Conservation (phyloP, 2,113 vertebrate species). For the Silurus asotus region DNA sequence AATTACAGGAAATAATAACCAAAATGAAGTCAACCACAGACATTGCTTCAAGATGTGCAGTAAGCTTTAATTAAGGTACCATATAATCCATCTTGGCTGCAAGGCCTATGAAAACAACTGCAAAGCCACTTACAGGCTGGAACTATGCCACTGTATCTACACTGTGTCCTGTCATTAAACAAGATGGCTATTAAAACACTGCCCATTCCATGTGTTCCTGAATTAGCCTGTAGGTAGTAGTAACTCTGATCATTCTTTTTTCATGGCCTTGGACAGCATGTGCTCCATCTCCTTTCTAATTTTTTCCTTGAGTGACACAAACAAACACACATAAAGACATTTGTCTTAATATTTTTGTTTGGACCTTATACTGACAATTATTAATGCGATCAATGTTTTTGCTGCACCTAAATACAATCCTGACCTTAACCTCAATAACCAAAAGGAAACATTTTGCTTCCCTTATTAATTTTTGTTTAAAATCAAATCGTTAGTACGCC, state of each 20-base stretch:
- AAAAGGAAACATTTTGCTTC: not conserved
- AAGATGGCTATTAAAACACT: conserved; percentile 48
- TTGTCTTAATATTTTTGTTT: conserved; percentile 57
- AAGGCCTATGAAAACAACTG: conserved; percentile 41
- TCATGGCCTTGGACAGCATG: conserved; percentile 8
- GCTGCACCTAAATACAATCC: not conserved
- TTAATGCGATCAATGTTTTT: not conserved
- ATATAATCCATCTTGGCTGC: conserved; percentile 33
- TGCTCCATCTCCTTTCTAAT: conserved; percentile 6
- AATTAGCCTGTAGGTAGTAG: conserved; percentile 33
- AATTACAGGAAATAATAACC: conserved; percentile 57
- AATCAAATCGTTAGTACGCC: not conserved
- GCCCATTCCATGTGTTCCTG: conserved; percentile 52
- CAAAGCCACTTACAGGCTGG: conserved; percentile 31
- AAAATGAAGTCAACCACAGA: conserved; percentile 49
- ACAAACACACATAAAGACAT: not conserved
- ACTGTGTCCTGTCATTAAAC: conserved; percentile 18
- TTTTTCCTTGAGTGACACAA: not conserved
- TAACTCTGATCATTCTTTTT: conserved; percentile 27
- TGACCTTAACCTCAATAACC: not conserved
- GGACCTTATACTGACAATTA: not conserved
- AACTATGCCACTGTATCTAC: conserved; percentile 38
- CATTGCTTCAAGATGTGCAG: conserved; percentile 57
- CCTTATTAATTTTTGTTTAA: not conserved
- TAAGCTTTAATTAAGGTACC: conserved; percentile 50